Base-by-base conservation (phyloP, 2,797 vertebrate genomes). In the Pempheris klunzingeri region DNA sequence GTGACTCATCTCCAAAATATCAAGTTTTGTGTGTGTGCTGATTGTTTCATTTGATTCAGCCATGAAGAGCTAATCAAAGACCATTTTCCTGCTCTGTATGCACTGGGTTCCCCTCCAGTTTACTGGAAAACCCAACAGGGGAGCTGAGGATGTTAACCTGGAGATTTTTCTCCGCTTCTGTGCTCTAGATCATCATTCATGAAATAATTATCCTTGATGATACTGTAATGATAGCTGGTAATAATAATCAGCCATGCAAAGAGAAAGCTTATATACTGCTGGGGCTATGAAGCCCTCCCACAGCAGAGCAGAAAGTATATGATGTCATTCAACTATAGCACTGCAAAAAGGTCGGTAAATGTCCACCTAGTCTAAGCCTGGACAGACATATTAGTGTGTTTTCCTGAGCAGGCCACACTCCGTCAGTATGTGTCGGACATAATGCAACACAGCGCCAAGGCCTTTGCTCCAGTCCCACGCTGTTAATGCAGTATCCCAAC, bases 1-100 rank as follows among this genome's bases (percentile, higher is more conserved):
- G 69, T 87, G 80, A 85, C 54, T 88, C 84, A 78, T 80, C 73
- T 74, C 13, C 24, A 52, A 76, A 85, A 84, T 84, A 71, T 82
- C 84, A 71, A 60, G 52, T 47, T 47, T 39, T 44, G 71, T 64
- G 53, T 47, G 60, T 53, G 52, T 49, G 47, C 52, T 50, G 49
- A 74, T 64, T n/a, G 32, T 74, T 24, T 43, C 58, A 64, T 72
- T 70, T 49, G 36, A 70, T 63, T 82, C 50, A 61, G 69, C 36
- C 49, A 71, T 55, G 46, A 68, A 55, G 57, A 77, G 55, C 52
- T 69, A 69, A 80, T 85, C 38, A 72, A 73, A 68, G 43, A 55
- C 30, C 54, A 4, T 12, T 62, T 70, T 67, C 78, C 32, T 72
- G 64, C 15, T 66, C 15, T 2, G 10, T 57, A 81, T 76, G 71